A percentile compares a stretch with the other conserved stretches of the same genome.
These are phyloP conservation scores for Tetragnatha montana DNA, from an alignment of 2,888 invertebrate genomes.

Conservation along the genomic window DNA sequence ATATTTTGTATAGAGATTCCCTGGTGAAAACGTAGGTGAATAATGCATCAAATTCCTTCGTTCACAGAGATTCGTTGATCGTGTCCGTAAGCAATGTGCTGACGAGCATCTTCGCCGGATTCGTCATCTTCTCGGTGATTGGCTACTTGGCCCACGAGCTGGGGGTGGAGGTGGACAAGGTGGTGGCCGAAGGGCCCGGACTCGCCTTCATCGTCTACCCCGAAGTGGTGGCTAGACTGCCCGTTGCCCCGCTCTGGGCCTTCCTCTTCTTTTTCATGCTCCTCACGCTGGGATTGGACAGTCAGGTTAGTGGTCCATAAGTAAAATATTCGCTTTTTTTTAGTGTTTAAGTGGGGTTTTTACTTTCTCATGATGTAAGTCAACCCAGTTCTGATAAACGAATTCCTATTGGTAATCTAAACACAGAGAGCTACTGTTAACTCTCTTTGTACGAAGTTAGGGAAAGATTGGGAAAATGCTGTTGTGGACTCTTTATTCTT, in stretches of 20 bases:
- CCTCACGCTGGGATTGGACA: constrained; percentile 82
- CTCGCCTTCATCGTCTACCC: constrained; percentile 91
- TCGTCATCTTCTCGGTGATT: constrained; percentile 88
- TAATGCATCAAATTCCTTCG: not conserved
- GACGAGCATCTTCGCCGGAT: constrained; percentile 87
- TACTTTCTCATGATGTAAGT: no score
- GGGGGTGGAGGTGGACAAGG: constrained; percentile 82
- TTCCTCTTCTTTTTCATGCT: constrained; percentile 88
- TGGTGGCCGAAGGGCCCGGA: constrained; percentile 85
- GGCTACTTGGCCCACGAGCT: constrained; percentile 88
- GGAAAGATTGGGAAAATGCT: no score
- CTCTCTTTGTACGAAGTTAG: no score
- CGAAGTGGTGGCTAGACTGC: constrained; percentile 85
- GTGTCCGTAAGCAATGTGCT: constrained; percentile 86
- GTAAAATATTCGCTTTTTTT: not conserved
- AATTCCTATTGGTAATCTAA: no score
- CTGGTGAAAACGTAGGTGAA: not conserved
- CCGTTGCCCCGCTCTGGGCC: constrained; percentile 88
- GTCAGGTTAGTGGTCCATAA: constrained; percentile 49
- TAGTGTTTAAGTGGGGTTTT: not conserved
- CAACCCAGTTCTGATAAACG: no score
- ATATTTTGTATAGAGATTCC: no score
- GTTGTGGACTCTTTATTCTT: no score
- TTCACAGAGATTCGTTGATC: constrained; percentile 78
- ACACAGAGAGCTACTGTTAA: no score